These are phyloP conservation scores for Cuniculus paca DNA, from an alignment of 2,797 vertebrate genomes.

Conservation along the genomic window DNA sequence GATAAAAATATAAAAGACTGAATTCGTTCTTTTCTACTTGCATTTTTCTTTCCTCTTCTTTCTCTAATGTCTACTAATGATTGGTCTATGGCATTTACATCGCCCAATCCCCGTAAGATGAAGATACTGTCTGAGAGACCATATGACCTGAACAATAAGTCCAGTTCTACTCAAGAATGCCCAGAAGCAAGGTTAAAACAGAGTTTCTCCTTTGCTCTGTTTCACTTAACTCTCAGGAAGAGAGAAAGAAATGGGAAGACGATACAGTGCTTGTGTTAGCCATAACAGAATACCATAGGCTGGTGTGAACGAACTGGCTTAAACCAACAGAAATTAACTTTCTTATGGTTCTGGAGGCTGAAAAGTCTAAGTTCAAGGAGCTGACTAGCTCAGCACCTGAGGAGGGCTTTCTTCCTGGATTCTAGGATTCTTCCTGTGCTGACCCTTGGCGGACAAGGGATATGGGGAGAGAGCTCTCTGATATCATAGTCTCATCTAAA, in stretches of 20 bases:
- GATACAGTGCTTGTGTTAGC: background rate
- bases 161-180: background rate
- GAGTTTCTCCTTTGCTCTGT: background rate
- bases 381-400: background rate
- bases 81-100: background rate
- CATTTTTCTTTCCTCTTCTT: background rate
- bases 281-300: background rate
- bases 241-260: background rate
- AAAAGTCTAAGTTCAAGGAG: background rate
- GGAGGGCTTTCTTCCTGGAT: background rate
- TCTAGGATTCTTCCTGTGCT: background rate
- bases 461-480: background rate
- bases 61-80: background rate
- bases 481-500: background rate
- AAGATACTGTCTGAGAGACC: background rate
- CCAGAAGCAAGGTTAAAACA: background rate
- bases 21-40: constrained; percentile 21
- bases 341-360: background rate
- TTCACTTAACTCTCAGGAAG: background rate
- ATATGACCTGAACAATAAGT: background rate
- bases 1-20: background rate
- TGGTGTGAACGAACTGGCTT: background rate
- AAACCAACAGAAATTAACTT: constrained; percentile 4
- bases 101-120: background rate
- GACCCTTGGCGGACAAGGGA: background rate